Base-by-base conservation (phyloP, 1,140 invertebrate genomes). In the Drosophila ficusphila region DNA sequence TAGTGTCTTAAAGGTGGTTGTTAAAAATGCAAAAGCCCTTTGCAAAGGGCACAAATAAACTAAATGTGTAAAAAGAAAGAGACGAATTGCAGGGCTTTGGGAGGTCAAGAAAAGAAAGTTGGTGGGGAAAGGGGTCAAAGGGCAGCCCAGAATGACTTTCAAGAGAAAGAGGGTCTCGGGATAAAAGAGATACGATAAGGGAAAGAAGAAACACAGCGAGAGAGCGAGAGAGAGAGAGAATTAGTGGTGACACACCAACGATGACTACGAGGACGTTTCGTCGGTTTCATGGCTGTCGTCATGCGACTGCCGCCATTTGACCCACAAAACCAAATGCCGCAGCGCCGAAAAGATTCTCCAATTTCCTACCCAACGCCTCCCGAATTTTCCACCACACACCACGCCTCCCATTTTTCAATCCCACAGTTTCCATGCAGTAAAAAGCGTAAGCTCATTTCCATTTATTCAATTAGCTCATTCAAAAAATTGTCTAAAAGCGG, bases 261-360 rank as follows among this genome's bases (percentile, higher is more conserved):
- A 67, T 12, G 39, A 41, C 39, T 39, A 44, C 58, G 49, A 49
- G 46, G 51, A 56, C 76, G 41, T 14, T 18, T 46, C 36, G 54
- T 36, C 31, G 49, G 36, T 39, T 41, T 33, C 56, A 27, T 25
- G 39, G 51, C 41, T 53, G 38, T 27, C 56, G 29, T 51, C 54
- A 36, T 46, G 41, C 69, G 41, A 64, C 79, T 62, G 71, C 60
- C 64, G 54, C 46, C 44, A 54, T 74, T 86, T 86, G 81, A 85
- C 81, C 76, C 76, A 85, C 71, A 79, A 75, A 79, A 44, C 36
- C 42, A 82, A 82, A 78, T 77, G 57, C 61, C 73, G 68, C 72
- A 73, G 44, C 57, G 60, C 51, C 48, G 23, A 34, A 41, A 41
- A 65, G 44, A 27, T 67, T 42, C 27, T 41, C 60, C 60, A 44